These are phyloP conservation scores for Campaea margaritaria DNA, from an alignment of 2,888 invertebrate species.

Conservation along the genomic window DNA sequence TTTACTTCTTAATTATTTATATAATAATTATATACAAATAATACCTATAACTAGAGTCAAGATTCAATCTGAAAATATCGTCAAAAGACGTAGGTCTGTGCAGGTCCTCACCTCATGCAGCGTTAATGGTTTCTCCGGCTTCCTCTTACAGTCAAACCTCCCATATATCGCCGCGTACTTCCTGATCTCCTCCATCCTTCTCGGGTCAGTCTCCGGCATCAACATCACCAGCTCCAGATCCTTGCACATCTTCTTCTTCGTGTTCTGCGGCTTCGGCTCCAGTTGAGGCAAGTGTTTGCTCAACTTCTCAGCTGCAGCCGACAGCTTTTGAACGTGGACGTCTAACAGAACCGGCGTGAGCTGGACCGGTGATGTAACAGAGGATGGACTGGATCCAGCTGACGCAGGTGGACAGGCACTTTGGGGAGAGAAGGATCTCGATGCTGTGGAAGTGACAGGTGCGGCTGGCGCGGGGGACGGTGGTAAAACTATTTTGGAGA, in stretches of 20 bases:
- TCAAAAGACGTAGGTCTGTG: too few relatives aligned
- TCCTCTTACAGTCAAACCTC: conserved; percentile 98
- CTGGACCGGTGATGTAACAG: conserved; percentile 87
- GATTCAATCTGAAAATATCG: too few relatives aligned
- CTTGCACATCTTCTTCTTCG: conserved; percentile 96
- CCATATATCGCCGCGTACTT: conserved; percentile 99
- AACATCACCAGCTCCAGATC: conserved; percentile 96
- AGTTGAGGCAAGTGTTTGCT: conserved; percentile 93
- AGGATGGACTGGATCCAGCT: conserved; percentile 85
- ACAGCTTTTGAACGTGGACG: conserved; percentile 93
- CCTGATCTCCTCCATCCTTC: conserved; percentile 96
- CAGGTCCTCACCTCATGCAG: conserved; percentile 91
- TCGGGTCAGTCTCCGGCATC: conserved; percentile 94
- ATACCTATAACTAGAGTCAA: too few relatives aligned
- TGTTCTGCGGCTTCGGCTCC: conserved; percentile 95
- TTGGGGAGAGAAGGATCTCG: conserved; percentile 77
- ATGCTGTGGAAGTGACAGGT: conserved; percentile 70
- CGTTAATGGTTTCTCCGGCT: conserved; percentile 98
- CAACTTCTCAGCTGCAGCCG: conserved; percentile 92
- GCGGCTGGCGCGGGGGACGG: conserved; percentile 78
- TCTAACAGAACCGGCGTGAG: conserved; percentile 92
- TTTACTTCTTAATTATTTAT: too few relatives aligned
- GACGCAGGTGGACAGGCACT: conserved; percentile 79
- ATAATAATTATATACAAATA: too few relatives aligned
- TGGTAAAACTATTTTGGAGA: conserved; percentile 79